Conservation (phyloP, 2,888 invertebrate species). For the Oegoconia quadripuncta region DNA sequence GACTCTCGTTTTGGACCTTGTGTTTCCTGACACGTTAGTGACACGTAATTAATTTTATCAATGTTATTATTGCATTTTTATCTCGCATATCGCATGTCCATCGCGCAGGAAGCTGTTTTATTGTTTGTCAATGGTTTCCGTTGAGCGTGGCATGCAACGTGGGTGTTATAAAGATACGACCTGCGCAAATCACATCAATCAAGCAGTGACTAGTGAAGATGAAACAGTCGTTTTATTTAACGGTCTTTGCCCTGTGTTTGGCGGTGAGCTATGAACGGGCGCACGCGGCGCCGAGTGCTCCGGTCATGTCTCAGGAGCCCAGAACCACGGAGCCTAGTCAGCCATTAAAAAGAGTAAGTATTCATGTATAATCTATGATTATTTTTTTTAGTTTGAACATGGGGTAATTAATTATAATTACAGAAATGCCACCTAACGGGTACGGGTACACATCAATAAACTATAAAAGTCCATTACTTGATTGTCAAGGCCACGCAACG, state of each 20-base stretch:
- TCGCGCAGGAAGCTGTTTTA: conserved; percentile 62
- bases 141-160: conserved; percentile 45
- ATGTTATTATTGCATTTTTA: conserved; percentile 42
- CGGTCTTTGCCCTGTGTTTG: conserved; percentile 40
- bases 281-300: conserved; percentile 26
- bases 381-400: background rate
- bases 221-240: conserved; percentile 48
- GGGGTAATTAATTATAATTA: background rate
- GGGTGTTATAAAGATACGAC: conserved; percentile 41
- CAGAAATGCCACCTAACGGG: too few species aligned
- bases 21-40: conserved; percentile 25
- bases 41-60: conserved; percentile 48
- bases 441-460: too few species aligned
- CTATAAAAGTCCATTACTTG: too few species aligned
- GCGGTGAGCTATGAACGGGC: conserved; percentile 26
- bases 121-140: conserved; percentile 63
- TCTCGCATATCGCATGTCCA: conserved; percentile 48
- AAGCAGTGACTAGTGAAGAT: conserved; percentile 49
- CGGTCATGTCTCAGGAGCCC: conserved; percentile 14
- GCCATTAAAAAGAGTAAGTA: conserved; percentile 41
- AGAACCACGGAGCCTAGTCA: conserved; percentile 21
- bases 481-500: too few species aligned
- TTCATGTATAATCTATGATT: conserved; percentile 1
- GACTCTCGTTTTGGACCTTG: conserved; percentile 5
- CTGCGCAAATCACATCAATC: conserved; percentile 23